Evolutionary conservation across 2,888 invertebrate genomes (phyloP).

Genomic region (Eueremaeus valkanovi): DNA sequence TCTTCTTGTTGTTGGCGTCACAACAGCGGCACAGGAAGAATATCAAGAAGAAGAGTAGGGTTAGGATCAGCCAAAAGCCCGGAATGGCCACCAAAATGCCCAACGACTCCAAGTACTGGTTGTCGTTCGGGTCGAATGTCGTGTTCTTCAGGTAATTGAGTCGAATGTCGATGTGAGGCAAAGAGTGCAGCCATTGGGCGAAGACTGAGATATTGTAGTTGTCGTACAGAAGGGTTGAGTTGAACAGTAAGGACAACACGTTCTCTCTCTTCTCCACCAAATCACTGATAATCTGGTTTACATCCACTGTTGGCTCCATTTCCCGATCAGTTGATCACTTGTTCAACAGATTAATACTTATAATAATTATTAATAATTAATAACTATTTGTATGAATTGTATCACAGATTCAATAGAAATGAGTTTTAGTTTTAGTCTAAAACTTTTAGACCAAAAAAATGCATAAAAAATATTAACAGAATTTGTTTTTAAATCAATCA

Average conservation of each 20-base stretch:
- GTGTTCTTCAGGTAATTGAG: constrained; percentile 70
- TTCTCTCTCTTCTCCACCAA: background rate
- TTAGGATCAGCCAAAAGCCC: constrained; percentile 86
- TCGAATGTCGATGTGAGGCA: constrained; percentile 88
- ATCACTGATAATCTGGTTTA: background rate
- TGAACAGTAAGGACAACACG: background rate
- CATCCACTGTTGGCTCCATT: background rate
- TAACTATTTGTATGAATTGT: background rate
- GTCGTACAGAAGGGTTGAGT: constrained; percentile 16
- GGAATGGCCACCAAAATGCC: constrained; percentile 89
- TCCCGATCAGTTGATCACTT: background rate
- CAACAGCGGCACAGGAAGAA: constrained; percentile 93
- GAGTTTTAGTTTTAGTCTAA: no score
- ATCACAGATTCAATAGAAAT: background rate
- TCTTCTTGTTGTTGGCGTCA: constrained; percentile 81
- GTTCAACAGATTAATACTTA: no score
- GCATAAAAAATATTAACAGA: no score
- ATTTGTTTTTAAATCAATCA: no score
- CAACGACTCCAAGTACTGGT: constrained; percentile 85
- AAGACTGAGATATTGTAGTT: constrained; percentile 59
- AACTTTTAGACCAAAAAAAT: no score
- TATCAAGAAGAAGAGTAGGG: constrained; percentile 78
- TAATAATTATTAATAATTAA: background rate
- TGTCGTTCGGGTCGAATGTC: constrained; percentile 83
- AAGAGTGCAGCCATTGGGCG: constrained; percentile 77